Conservation (phyloP, 1,140 invertebrate species). For the Gryon sp. region DNA sequence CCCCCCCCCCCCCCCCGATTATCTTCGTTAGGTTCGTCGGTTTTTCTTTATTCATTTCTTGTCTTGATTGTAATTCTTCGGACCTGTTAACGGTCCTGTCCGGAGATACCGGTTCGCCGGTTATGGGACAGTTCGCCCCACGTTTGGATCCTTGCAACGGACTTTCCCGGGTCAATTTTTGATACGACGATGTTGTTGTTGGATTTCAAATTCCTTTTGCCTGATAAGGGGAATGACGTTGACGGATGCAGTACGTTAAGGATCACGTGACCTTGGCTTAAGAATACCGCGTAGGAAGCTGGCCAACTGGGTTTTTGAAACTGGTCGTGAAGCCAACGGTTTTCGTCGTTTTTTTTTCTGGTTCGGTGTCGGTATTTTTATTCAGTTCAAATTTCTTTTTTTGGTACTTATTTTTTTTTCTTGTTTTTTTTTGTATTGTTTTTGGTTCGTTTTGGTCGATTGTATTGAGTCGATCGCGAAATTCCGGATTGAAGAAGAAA, state of each 20-base stretch:
- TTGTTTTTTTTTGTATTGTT: slow-evolving; percentile 8
- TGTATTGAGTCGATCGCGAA: slow-evolving; percentile 9
- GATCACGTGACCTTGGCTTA: slow-evolving; percentile 33
- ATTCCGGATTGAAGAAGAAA: slow-evolving; percentile 34
- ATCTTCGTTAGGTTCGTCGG: slow-evolving; percentile 31
- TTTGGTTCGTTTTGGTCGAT: neutral
- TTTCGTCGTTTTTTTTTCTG: slow-evolving; percentile 11
- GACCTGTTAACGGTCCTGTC: slow-evolving; percentile 75
- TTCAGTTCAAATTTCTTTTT: neutral
- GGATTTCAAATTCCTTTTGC: too few species aligned
- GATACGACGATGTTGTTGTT: neutral
- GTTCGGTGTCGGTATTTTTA: neutral
- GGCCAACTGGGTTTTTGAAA: slow-evolving; percentile 21
- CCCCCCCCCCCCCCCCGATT: slow-evolving; percentile 11
- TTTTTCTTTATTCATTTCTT: slow-evolving; percentile 35
- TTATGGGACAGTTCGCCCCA: slow-evolving; percentile 74
- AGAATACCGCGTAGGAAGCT: slow-evolving; percentile 5
- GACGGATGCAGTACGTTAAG: slow-evolving; percentile 33
- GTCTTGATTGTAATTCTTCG: slow-evolving; percentile 10
- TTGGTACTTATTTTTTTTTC: neutral
- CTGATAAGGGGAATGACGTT: too few species aligned
- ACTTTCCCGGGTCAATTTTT: slow-evolving; percentile 61
- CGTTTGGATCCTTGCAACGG: slow-evolving; percentile 71
- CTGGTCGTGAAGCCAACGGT: slow-evolving; percentile 40
- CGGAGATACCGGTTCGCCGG: slow-evolving; percentile 77